Evolutionary conservation across 2,113 vertebrate species (phyloP).

Genomic region (Dipodomys stephensi): DNA sequence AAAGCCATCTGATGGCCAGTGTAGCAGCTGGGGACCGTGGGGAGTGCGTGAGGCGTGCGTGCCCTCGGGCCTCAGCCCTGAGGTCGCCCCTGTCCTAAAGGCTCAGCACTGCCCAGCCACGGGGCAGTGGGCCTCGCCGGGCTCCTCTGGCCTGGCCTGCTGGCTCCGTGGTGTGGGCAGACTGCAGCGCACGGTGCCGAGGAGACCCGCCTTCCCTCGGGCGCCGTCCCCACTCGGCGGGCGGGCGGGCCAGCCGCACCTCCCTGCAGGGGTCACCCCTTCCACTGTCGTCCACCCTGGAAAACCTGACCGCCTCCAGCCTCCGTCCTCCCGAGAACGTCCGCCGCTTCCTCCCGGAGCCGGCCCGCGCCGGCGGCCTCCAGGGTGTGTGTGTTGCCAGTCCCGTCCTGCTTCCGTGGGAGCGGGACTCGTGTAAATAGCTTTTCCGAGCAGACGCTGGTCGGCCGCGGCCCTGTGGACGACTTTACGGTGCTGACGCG

Average conservation of each 20-base stretch:
- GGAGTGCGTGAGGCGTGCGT: accelerated
- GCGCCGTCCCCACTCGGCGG: too few species aligned
- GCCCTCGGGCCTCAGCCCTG: neutral
- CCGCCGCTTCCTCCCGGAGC: too few species aligned
- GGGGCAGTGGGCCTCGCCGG: accelerated
- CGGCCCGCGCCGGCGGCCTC: neutral
- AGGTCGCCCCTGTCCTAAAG: neutral
- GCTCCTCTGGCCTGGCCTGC: neutral
- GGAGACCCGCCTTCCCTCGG: neutral
- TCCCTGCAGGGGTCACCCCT: too few species aligned
- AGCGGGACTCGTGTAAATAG: slow-evolving; percentile 83
- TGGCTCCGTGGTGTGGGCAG: accelerated
- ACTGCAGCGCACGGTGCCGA: neutral
- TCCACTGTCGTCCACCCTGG: accelerated
- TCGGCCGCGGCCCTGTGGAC: slow-evolving; percentile 82
- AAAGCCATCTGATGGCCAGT: neutral
- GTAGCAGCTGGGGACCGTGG: accelerated
- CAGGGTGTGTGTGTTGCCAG: slow-evolving; percentile 17
- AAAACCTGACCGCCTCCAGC: neutral
- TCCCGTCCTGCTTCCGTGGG: neutral
- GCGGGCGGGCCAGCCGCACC: neutral
- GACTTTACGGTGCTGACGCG: slow-evolving; percentile 86
- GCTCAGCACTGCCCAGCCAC: too few species aligned
- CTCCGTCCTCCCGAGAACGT: neutral
- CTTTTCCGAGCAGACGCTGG: slow-evolving; percentile 80